Evolutionary conservation across 2,797 vertebrate genomes (phyloP).

Genomic region (Poeciliopsis infans): DNA sequence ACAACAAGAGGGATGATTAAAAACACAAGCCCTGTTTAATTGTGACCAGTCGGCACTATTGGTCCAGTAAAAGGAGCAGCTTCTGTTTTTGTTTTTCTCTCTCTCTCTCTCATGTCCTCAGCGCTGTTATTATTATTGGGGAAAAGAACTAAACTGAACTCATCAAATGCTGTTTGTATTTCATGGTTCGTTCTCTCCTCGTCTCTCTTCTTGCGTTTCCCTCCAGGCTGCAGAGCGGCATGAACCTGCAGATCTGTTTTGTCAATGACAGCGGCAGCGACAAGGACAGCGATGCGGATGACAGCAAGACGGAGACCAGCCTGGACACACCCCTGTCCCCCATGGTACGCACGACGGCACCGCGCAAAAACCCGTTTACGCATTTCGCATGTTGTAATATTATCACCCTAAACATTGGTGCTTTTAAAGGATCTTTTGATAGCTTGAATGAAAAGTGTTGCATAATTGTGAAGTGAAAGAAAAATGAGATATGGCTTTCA

Average conservation of each 20-base stretch:
- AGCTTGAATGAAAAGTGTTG: not conserved
- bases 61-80: constrained; percentile 12
- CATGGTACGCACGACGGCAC: constrained; percentile 65
- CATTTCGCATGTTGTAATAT: not conserved
- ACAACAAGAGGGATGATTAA: constrained; percentile 59
- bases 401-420: not conserved
- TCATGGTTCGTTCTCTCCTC: constrained; percentile 20
- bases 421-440: not conserved
- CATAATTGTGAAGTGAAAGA: not conserved
- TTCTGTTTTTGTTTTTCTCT: not conserved
- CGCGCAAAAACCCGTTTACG: not conserved
- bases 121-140: not conserved
- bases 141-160: constrained; percentile 13
- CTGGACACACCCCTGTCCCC: constrained; percentile 94
- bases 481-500: not conserved
- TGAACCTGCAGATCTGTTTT: constrained; percentile 99
- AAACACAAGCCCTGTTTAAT: constrained; percentile 50
- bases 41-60: constrained; percentile 14
- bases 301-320: constrained; percentile 98
- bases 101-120: constrained; percentile 1
- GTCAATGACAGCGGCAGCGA: constrained; percentile 98
- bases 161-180: not conserved
- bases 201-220: constrained; percentile 4
- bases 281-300: constrained; percentile 97
- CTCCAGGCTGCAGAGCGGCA: constrained; percentile 93